Percentiles rank a stretch among this genome's conserved stretches.
These are phyloP conservation scores for Radopholus similis DNA, from an alignment of 1,140 invertebrate species.

Conservation along the genomic window DNA sequence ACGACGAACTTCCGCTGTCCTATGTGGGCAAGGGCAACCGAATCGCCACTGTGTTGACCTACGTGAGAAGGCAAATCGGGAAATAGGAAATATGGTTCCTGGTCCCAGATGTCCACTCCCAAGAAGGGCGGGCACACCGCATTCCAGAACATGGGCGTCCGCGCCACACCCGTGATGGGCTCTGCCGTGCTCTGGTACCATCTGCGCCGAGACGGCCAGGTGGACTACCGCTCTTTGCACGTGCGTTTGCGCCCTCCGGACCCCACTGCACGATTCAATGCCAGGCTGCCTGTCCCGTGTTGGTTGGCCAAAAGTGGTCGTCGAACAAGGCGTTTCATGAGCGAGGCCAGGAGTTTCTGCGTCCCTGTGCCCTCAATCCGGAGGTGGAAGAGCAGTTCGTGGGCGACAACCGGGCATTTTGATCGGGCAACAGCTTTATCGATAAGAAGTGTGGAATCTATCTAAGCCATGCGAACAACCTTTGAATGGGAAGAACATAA, in stretches of 20 bases:
- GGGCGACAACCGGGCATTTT: too few species aligned
- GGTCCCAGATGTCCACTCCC: too few species aligned
- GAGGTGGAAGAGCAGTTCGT: too few species aligned
- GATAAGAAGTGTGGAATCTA: too few species aligned
- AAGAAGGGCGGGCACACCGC: background rate
- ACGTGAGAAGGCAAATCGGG: too few species aligned
- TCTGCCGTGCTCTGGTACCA: background rate
- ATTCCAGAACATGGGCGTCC: background rate
- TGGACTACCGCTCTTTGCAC: background rate
- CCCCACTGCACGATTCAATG: slow-evolving; percentile 83
- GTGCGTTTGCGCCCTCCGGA: slow-evolving; percentile 68
- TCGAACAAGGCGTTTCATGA: slow-evolving; percentile 98
- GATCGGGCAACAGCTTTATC: too few species aligned
- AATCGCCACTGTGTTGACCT: slow-evolving; percentile 86
- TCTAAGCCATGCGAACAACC: too few species aligned
- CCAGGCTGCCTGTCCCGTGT: slow-evolving; percentile 92
- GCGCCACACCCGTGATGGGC: background rate
- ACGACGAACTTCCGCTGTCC: too few species aligned
- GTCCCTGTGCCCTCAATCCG: slow-evolving; percentile 71
- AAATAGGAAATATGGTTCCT: too few species aligned
- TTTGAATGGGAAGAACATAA: too few species aligned
- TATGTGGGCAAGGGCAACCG: slow-evolving; percentile 73
- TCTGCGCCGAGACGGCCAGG: background rate
- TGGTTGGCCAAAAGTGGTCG: slow-evolving; percentile 93
- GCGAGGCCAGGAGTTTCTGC: slow-evolving; percentile 81